phyloP scores from a whole-genome alignment of 2,113 vertebrate genomes.

The Cyanoramphus novaezelandiae region DNA sequence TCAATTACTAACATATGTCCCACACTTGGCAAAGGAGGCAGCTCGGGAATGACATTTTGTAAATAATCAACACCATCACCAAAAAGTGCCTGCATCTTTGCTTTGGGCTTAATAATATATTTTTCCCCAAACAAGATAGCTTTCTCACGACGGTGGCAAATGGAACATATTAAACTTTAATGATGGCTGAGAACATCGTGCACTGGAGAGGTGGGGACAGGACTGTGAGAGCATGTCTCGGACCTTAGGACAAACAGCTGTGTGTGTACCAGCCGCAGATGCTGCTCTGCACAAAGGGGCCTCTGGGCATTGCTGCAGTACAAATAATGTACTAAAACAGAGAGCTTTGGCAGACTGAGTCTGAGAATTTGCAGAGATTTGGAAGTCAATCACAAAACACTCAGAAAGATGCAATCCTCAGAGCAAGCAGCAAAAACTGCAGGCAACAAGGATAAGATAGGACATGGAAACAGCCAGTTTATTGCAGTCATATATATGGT shows the following conservation, averaged over 20 bases:
- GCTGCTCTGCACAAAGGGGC: background rate
- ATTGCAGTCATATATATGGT: background rate
- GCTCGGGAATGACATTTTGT: constrained; percentile 14
- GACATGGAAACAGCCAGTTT: background rate
- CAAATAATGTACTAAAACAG: background rate
- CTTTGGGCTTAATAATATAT: constrained; percentile 3
- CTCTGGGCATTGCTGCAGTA: background rate
- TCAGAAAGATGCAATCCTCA: background rate
- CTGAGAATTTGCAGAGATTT: background rate
- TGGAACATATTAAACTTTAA: constrained; percentile 45
- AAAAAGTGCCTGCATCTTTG: constrained; percentile 29
- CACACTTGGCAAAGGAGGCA: constrained; percentile 15
- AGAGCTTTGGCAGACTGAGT: background rate
- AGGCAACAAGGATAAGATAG: background rate
- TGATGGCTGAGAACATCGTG: background rate
- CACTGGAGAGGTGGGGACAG: background rate
- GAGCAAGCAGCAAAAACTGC: background rate
- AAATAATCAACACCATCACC: constrained; percentile 57
- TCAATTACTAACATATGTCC: constrained; percentile 72
- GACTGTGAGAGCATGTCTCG: background rate
- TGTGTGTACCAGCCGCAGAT: background rate
- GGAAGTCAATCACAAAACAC: background rate
- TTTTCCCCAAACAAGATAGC: constrained; percentile 17
- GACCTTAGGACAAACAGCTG: constrained; percentile 30
- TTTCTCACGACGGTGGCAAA: constrained; percentile 18